These are phyloP conservation scores for Ptychobarbus kaznakovi DNA, from an alignment of 2,797 vertebrate genomes.

Conservation along the genomic window DNA sequence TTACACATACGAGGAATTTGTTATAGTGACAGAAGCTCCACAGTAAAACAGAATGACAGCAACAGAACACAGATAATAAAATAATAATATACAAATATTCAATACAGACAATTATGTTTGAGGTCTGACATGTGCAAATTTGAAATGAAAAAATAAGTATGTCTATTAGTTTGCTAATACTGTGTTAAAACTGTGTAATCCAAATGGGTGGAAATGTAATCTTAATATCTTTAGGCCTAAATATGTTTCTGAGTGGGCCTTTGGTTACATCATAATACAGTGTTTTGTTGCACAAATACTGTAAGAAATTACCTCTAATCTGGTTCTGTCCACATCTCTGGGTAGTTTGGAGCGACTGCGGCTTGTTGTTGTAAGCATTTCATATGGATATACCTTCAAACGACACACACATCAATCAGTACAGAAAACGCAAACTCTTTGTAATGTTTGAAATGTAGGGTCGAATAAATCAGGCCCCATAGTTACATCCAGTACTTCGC, in stretches of 20 bases:
- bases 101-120: too few species aligned
- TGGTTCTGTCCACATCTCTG: conserved; percentile 91
- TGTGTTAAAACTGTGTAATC: too few species aligned
- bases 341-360: conserved; percentile 90
- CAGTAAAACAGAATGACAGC: too few species aligned
- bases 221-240: background rate
- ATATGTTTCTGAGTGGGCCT: background rate
- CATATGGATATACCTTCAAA: conserved; percentile 91
- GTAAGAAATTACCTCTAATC: conserved; percentile 86
- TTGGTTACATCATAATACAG: background rate
- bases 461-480: background rate
- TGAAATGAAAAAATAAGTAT: too few species aligned
- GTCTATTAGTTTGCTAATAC: too few species aligned
- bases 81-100: too few species aligned
- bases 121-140: too few species aligned
- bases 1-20: too few species aligned
- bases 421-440: background rate
- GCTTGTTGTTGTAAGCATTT: conserved; percentile 89
- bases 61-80: too few species aligned
- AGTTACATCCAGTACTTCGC: background rate
- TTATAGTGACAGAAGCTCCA: too few species aligned
- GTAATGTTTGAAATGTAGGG: background rate
- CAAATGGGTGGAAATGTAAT: too few species aligned
- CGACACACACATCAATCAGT: conserved; percentile 9
- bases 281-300: background rate